Conservation (phyloP, 2,113 vertebrate genomes). For the Lamprologus ornatipinnis region DNA sequence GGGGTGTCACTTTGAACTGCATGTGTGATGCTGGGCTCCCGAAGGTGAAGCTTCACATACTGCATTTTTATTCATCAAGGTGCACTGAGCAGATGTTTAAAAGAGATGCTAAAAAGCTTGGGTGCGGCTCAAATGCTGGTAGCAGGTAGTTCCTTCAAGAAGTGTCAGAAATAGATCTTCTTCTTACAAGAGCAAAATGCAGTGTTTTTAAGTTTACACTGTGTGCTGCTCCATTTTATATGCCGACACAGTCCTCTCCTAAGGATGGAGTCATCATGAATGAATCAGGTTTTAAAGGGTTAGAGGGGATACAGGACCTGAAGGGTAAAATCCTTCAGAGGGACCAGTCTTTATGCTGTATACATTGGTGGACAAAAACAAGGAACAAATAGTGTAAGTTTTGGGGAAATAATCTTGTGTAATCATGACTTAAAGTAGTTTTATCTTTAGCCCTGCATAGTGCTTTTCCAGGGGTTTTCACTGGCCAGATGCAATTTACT, state of each 20-base stretch:
- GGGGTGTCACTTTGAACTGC: constrained; percentile 53
- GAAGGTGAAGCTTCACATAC: constrained; percentile 1
- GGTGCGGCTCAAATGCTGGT: neutral
- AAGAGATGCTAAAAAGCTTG: neutral
- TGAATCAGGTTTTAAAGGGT: neutral
- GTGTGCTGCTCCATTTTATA: neutral
- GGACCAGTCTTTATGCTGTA: neutral
- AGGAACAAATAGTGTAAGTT: constrained; percentile 13
- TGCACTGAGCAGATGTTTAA: neutral
- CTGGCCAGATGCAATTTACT: constrained; percentile 29
- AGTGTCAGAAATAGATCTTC: neutral
- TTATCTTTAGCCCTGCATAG: neutral
- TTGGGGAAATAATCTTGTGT: neutral
- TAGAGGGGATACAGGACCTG: neutral
- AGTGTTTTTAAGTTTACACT: neutral
- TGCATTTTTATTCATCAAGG: constrained; percentile 63
- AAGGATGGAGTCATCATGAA: neutral
- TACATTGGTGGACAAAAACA: neutral
- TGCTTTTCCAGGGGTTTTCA: constrained; percentile 2
- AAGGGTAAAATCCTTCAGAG: neutral
- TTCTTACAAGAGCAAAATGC: neutral
- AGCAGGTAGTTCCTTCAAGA: neutral
- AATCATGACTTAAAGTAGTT: constrained; percentile 3
- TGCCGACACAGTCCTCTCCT: neutral
- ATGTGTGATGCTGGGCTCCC: constrained; percentile 71